Evolutionary conservation across 2,888 invertebrate species (phyloP).

Genomic region (Tipula vernalis): DNA sequence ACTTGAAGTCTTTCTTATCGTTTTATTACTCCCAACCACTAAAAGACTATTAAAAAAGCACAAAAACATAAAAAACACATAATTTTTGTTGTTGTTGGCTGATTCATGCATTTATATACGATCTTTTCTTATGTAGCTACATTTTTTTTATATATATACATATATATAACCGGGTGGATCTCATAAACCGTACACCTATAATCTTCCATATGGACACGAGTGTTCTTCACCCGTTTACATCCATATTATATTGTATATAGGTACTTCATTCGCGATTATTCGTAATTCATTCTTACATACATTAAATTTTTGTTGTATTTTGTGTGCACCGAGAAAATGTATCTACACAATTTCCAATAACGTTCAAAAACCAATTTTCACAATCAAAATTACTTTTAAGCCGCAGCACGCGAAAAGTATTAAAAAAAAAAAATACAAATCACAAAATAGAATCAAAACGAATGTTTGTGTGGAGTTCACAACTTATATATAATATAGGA

Average conservation of each 20-base stretch:
- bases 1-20: background rate
- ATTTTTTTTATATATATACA: background rate
- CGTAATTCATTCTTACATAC: background rate
- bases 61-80: background rate
- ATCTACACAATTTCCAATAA: background rate
- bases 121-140: too few relatives aligned
- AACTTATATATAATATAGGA: background rate
- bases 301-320: background rate
- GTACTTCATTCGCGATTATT: background rate
- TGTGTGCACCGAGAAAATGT: background rate
- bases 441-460: background rate
- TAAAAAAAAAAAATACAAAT: background rate
- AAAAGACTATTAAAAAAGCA: background rate
- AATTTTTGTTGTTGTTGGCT: background rate
- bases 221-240: background rate
- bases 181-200: background rate
- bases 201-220: background rate
- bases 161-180: background rate
- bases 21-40: background rate
- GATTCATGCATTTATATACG: background rate
- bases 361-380: slow-evolving; percentile 4
- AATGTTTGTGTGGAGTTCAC: background rate
- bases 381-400: background rate
- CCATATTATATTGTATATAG: background rate
- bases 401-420: background rate